These are phyloP conservation scores for Hydraecia micacea DNA, from an alignment of 2,888 invertebrate species.

Conservation along the genomic window DNA sequence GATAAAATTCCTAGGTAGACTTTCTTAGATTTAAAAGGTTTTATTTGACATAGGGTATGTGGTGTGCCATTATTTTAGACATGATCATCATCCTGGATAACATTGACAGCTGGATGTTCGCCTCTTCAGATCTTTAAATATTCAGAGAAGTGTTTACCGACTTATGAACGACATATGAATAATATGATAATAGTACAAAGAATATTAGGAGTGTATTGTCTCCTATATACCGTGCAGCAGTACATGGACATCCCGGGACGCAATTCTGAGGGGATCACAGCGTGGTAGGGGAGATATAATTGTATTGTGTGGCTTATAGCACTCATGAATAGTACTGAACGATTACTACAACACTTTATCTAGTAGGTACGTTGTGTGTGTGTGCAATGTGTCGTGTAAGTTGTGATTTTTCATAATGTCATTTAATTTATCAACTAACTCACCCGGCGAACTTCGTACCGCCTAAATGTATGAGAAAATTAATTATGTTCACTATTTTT, in stretches of 20 bases:
- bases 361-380: too few species aligned
- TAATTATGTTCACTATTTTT: background rate
- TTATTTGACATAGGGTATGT: background rate
- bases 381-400: too few species aligned
- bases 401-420: background rate
- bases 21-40: background rate
- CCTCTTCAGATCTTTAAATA: background rate
- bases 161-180: background rate
- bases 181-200: background rate
- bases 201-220: background rate
- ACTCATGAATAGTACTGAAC: conserved; percentile 31
- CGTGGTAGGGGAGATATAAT: conserved; percentile 33
- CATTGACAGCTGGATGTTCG: background rate
- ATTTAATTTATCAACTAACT: background rate
- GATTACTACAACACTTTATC: background rate
- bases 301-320: conserved; percentile 6
- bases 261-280: conserved; percentile 32
- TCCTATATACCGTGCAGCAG: background rate
- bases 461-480: background rate
- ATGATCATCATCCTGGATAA: background rate
- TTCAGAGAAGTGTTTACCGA: background rate
- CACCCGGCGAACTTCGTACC: background rate
- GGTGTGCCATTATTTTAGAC: background rate
- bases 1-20: background rate
- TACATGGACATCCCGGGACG: conserved; percentile 21